Evolutionary conservation across 2,888 invertebrate genomes (phyloP).

Genomic region (Lepidocyrtinus sp.): DNA sequence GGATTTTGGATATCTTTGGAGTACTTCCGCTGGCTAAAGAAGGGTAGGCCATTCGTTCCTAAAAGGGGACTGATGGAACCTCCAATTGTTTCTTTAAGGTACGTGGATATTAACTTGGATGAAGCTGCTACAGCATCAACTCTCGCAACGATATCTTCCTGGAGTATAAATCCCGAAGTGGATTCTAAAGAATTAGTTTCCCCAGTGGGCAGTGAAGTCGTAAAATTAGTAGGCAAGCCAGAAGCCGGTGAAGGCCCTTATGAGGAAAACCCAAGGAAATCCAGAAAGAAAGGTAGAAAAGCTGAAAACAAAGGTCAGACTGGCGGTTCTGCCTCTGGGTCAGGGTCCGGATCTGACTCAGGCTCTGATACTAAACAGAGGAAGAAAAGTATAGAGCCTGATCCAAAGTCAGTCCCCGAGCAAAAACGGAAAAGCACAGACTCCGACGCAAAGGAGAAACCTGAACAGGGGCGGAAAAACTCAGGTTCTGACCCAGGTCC

Average conservation of each 20-base stretch:
- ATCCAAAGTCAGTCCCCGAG: no score
- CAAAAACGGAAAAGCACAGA: no score
- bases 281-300: no score
- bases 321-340: no score
- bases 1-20: slow-evolving; percentile 40
- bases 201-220: not conserved
- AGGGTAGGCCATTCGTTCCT: slow-evolving; percentile 36
- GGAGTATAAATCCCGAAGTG: not conserved
- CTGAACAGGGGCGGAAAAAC: no score
- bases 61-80: slow-evolving; percentile 36
- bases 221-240: not conserved
- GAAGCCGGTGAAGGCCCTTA: not conserved
- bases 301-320: no score
- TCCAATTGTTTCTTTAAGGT: not conserved
- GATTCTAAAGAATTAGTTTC: not conserved
- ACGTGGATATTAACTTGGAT: not conserved
- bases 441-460: no score
- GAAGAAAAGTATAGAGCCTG: no score
- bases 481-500: no score
- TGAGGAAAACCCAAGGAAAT: no score
- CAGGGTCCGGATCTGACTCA: no score
- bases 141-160: not conserved
- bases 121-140: not conserved
- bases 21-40: slow-evolving; percentile 25
- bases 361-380: no score